A percentile compares a stretch with the other conserved stretches of the same genome.
These are phyloP conservation scores for Malurus elegans DNA, from an alignment of 2,113 vertebrate genomes.

Conservation along the genomic window DNA sequence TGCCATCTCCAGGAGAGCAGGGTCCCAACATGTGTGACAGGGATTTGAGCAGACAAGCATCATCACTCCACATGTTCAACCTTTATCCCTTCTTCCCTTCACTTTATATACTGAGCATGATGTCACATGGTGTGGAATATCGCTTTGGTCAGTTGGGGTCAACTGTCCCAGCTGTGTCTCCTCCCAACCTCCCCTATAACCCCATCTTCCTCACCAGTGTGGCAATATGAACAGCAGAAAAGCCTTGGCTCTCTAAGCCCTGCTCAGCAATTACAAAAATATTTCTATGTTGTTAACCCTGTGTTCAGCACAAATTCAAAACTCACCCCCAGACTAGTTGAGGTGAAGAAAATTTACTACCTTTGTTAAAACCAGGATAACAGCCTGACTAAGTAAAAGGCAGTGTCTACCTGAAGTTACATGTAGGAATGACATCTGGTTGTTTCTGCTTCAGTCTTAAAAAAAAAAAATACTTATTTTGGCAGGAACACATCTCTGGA, in stretches of 20 bases:
- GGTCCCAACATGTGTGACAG: rapidly evolving
- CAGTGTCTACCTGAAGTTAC: too few relatives aligned
- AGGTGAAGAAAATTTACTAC: not conserved
- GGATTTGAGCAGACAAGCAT: not conserved
- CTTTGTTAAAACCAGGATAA: not conserved
- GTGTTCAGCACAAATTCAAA: not conserved
- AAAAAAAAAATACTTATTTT: not conserved
- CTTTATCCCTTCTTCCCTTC: rapidly evolving
- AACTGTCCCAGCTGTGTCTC: not conserved
- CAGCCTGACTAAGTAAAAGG: too few relatives aligned
- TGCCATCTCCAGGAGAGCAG: not conserved
- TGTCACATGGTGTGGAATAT: not conserved
- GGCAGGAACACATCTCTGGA: not conserved
- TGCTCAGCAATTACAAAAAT: not conserved
- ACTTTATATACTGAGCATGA: not conserved
- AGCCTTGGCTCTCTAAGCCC: not conserved
- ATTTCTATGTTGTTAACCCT: not conserved
- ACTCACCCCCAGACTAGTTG: not conserved
- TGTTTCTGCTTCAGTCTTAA: not conserved
- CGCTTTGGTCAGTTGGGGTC: not conserved
- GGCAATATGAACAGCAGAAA: not conserved
- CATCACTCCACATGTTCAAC: too few relatives aligned
- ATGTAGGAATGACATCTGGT: not conserved
- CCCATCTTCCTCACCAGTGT: rapidly evolving
- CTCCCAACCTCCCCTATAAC: rapidly evolving